Base-by-base conservation (phyloP, 2,113 vertebrate species). In the Cisticola juncidis region DNA sequence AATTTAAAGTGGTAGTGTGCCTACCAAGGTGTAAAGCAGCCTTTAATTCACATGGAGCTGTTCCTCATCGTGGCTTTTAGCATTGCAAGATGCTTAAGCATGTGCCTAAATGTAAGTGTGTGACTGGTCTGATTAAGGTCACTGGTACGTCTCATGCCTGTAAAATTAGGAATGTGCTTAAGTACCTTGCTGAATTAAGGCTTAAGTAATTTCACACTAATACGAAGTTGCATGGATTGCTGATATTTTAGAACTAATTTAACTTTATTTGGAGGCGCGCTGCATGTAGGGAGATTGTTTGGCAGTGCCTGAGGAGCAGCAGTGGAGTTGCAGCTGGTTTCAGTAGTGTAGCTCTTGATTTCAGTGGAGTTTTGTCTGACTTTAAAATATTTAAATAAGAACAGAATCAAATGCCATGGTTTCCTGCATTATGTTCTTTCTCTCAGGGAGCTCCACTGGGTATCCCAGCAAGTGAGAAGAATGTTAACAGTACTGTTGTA, bases 161-260 rank as follows among this genome's bases (percentile, higher is more conserved):
- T 78, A 88, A 90, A 93, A 88, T 88, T 47, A 81, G 73, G 82
- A 83, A 86, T 71, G 82, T 66, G 79, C 88, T 92, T 56, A 86
- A 94, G 88, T 44, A 83, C 76, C 82, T 94, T 81, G 38, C 82
- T 94, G 85, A 96, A 95, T 80, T 92, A 81, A 94, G 88, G 87
- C 61, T 90, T 90, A 90, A 78, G 64, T 93, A 81, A 92, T 96
- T 95, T 95, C 88, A 88, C 72, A 60, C 50, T 84, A 90, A 76
- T 70, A 84, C 56, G 80, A 72, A 88, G 80, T 80, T 86, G 68
- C 71, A 16, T 42, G 79, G 56, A 33, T 64, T 86, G 85, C 86
- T 74, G 85, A 40, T 85, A 74, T 64, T 86, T 93, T 92, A 90
- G 72, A 94, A 93, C 60, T 40, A 78, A 71, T 83, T 93, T 82